A percentile compares a stretch with the other conserved stretches of the same genome.
Conservation (phyloP, 2,113 vertebrate species). For the Rhadina sibilatrix region DNA sequence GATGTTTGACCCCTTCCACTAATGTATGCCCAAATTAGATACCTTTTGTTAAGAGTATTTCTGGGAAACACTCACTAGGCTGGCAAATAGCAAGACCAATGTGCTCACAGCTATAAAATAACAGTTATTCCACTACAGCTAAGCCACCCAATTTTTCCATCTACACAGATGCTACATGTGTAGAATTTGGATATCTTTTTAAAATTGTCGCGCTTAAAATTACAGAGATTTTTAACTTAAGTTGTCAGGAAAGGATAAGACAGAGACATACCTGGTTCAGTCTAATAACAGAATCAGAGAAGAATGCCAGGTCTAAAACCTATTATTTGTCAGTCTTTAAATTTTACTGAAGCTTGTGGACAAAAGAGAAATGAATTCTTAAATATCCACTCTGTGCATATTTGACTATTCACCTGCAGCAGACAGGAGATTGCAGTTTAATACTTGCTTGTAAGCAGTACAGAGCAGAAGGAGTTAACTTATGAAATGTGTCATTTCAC, state of each 20-base stretch:
- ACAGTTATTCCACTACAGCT: background rate
- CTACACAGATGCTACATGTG: background rate
- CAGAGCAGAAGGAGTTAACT: slow-evolving; percentile 17
- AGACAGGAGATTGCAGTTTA: background rate
- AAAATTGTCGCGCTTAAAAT: background rate
- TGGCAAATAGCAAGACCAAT: background rate
- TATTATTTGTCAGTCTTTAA: slow-evolving; percentile 20
- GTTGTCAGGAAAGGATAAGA: background rate
- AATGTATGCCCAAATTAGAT: background rate
- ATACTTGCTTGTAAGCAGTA: background rate
- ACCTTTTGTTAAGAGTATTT: background rate
- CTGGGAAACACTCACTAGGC: background rate
- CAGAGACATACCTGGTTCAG: background rate
- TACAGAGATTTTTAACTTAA: background rate
- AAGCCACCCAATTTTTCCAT: background rate
- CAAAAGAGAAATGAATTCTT: slow-evolving; percentile 5
- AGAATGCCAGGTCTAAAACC: background rate
- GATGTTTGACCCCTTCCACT: background rate
- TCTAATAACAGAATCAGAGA: background rate
- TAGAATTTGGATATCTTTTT: background rate
- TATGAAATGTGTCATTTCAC: slow-evolving; percentile 2
- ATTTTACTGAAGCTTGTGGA: slow-evolving; percentile 9
- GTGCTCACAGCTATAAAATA: background rate
- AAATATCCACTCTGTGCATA: background rate
- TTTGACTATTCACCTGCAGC: background rate